Percentiles rank a stretch among this genome's conserved stretches.
Conservation (phyloP, 1,140 invertebrate species). For the Acyrthosiphon pisum region DNA sequence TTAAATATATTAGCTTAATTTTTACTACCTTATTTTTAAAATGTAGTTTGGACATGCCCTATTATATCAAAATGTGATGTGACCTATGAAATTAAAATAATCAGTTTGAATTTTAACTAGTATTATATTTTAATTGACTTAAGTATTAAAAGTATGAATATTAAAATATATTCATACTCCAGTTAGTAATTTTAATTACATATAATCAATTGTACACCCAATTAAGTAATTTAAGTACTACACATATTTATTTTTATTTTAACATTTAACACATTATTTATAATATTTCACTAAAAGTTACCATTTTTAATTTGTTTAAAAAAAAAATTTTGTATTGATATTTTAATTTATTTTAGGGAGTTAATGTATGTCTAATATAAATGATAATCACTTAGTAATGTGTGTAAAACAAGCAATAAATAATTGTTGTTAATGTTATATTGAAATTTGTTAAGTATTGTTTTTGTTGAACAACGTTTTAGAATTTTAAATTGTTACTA, state of each 20-base stretch:
- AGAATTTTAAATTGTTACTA: constrained; percentile 30
- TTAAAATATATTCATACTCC: neutral
- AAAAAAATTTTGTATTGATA: neutral
- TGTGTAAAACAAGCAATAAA: constrained; percentile 45
- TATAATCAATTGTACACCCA: neutral
- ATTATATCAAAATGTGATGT: neutral
- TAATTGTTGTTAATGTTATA: constrained; percentile 35
- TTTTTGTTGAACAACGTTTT: neutral
- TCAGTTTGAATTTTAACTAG: neutral
- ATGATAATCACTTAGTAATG: neutral
- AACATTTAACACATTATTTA: neutral
- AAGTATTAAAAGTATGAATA: neutral
- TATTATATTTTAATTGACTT: neutral
- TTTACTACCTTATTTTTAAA: neutral
- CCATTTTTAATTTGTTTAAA: constrained; percentile 13
- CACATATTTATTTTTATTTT: neutral
- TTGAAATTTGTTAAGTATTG: constrained; percentile 18
- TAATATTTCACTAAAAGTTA: constrained; percentile 48
- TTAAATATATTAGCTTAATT: neutral
- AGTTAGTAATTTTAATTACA: neutral
- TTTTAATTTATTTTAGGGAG: constrained; percentile 18
- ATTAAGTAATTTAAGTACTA: neutral
- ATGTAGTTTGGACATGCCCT: neutral
- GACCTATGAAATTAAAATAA: neutral
- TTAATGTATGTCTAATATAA: neutral